phyloP scores from a whole-genome alignment of 2,888 invertebrate species.

The Scaptomyza parva region DNA sequence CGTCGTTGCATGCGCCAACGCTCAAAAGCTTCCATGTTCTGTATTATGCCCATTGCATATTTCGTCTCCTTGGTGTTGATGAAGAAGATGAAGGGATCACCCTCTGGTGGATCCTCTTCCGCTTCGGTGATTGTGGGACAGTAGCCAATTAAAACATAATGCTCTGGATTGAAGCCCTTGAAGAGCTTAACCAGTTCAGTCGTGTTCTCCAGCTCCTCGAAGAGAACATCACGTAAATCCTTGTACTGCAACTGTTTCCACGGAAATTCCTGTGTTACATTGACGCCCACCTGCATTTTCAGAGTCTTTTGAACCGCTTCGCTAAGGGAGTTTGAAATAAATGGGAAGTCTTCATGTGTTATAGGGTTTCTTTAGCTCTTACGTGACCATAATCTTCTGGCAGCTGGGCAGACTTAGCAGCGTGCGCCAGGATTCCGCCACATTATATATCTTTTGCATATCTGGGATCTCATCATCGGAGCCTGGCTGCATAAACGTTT shows the following conservation, averaged over 20 bases:
- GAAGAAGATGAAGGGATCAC: constrained; percentile 90
- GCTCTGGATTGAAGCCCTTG: constrained; percentile 82
- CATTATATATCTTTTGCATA: constrained; percentile 58
- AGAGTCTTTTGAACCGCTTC: constrained; percentile 82
- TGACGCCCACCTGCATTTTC: constrained; percentile 88
- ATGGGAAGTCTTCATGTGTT: neutral
- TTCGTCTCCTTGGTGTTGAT: constrained; percentile 85
- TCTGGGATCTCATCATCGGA: constrained; percentile 71
- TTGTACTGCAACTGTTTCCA: constrained; percentile 89
- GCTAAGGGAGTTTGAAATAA: constrained; percentile 15
- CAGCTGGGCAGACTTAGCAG: constrained; percentile 67
- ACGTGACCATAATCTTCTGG: constrained; percentile 76
- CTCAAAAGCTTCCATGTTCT: constrained; percentile 86
- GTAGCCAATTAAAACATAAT: constrained; percentile 88
- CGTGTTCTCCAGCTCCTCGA: constrained; percentile 85
- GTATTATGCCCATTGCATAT: constrained; percentile 85
- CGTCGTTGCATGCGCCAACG: constrained; percentile 86
- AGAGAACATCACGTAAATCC: constrained; percentile 87
- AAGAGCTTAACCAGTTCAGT: constrained; percentile 84
- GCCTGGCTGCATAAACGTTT: constrained; percentile 65
- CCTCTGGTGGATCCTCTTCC: constrained; percentile 85
- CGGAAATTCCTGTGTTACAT: constrained; percentile 90
- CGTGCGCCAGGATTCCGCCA: constrained; percentile 76
- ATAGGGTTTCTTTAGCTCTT: constrained; percentile 17
- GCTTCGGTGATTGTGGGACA: constrained; percentile 87